Base-by-base conservation (phyloP, 2,888 invertebrate genomes). In the Tenthredo distinguenda region DNA sequence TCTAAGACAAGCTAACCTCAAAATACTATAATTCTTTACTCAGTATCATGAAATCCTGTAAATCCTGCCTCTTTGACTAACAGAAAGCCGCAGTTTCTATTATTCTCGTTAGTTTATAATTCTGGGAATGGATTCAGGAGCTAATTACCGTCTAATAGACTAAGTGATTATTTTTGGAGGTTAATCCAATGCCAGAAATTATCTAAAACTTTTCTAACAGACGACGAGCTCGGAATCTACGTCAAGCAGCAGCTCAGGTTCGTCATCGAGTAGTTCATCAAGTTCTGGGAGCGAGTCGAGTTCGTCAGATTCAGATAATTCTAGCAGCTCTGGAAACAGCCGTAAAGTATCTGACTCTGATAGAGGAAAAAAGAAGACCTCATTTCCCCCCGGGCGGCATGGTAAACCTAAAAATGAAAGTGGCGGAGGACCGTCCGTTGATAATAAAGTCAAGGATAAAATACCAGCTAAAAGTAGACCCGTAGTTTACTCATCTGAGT, bases 201-300 rank as follows among this genome's bases (percentile, higher is more conserved):
- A n/a, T n/a, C n/a, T 2, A n/a, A 55, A 43, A n/a, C 10, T 81
- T 37, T 62, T 18, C 10, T 15, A 37, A 62, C 62, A 93, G 93
- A 91, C 92, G 0, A 93, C 93, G 12, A 93, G 93, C 86, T 93
- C 93, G 1, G 93, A 93, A 87, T 93, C 93, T 6, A 92, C 93
- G n/a, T 91, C 93, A 15, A 89, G 92, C 18, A 91, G 89, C 26
- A 93, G 92, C 81, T 93, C 93, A 5, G 92, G 91, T 40, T 92
- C 93, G 1, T 93, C 93, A 4, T 92, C 93, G 1, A 93, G 92
- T 76, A 93, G 92, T 85, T 93, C 93, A 3, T 93, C 93, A 9
- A 93, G 92, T 88, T 93, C 93, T 0, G 93, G 92, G 12, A 93
- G 93, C 85, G 93, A 93, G 87, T 93, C 93, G 1, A 93, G 93